A percentile compares a stretch with the other conserved stretches of the same genome.
Conservation (phyloP, 2,113 vertebrate genomes). For the Ceyx cyanopectus region DNA sequence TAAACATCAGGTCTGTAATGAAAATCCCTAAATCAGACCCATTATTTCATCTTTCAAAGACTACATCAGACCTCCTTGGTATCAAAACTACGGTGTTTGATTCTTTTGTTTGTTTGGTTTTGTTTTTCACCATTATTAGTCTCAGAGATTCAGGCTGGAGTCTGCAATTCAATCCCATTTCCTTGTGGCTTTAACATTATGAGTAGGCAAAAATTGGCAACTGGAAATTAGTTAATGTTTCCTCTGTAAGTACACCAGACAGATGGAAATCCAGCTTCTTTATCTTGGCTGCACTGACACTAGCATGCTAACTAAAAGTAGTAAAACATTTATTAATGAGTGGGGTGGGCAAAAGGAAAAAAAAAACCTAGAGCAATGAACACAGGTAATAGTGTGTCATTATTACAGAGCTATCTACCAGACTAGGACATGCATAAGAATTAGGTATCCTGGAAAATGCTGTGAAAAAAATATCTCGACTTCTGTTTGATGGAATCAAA, state of each 20-base stretch:
- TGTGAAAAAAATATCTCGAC: neutral
- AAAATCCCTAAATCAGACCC: neutral
- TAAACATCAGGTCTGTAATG: neutral
- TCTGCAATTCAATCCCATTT: neutral
- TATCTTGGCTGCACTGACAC: neutral
- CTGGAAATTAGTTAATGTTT: constrained; percentile 28
- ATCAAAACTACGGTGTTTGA: neutral
- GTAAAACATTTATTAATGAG: constrained; percentile 32
- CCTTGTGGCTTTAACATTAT: neutral
- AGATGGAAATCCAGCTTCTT: neutral
- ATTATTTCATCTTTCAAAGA: neutral
- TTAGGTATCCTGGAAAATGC: constrained; percentile 25
- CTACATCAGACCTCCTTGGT: neutral
- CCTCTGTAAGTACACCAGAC: neutral
- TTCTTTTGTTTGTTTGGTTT: neutral
- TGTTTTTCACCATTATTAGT: neutral
- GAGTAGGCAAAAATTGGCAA: neutral
- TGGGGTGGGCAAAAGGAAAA: neutral
- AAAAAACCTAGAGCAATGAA: constrained; percentile 3
- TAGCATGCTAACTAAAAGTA: neutral
- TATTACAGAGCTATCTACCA: constrained; percentile 23
- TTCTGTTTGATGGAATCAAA: constrained; percentile 30
- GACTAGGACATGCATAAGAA: constrained; percentile 21
- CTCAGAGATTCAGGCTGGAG: neutral
- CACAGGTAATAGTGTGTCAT: constrained; percentile 9